Conservation (phyloP, 1,140 invertebrate species). For the Portunus trituberculatus region DNA sequence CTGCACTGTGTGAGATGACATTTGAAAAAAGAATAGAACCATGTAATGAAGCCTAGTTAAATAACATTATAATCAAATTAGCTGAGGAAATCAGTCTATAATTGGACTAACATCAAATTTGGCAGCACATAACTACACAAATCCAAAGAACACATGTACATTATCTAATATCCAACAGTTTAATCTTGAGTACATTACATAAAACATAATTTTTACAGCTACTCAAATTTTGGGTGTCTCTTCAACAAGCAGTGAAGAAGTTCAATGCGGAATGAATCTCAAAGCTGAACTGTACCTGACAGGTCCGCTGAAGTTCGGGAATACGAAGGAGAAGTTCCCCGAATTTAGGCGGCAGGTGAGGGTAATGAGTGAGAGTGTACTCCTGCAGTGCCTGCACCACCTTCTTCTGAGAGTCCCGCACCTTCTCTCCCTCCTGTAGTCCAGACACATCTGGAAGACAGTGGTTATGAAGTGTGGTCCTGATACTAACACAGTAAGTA, state of each 20-base stretch:
- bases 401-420: conserved; percentile 95
- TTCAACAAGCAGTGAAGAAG: background rate
- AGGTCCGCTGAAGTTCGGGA: conserved; percentile 95
- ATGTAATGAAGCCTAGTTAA: too few species aligned
- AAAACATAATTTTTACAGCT: too few species aligned
- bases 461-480: background rate
- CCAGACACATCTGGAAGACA: conserved; percentile 89
- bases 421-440: conserved; percentile 93
- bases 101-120: too few species aligned
- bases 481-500: background rate
- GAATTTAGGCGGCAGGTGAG: conserved; percentile 95
- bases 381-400: conserved; percentile 94
- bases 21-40: too few species aligned
- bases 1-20: too few species aligned
- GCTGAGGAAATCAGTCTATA: too few species aligned
- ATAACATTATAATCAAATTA: too few species aligned
- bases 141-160: too few species aligned
- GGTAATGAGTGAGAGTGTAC: conserved; percentile 95
- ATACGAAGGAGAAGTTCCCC: conserved; percentile 95
- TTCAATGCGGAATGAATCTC: background rate
- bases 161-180: too few species aligned
- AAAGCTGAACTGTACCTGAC: conserved; percentile 85
- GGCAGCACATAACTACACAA: too few species aligned
- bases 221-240: background rate
- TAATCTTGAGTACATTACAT: too few species aligned